Conservation (phyloP, 2,113 vertebrate species). For the Seriola aureovittata region DNA sequence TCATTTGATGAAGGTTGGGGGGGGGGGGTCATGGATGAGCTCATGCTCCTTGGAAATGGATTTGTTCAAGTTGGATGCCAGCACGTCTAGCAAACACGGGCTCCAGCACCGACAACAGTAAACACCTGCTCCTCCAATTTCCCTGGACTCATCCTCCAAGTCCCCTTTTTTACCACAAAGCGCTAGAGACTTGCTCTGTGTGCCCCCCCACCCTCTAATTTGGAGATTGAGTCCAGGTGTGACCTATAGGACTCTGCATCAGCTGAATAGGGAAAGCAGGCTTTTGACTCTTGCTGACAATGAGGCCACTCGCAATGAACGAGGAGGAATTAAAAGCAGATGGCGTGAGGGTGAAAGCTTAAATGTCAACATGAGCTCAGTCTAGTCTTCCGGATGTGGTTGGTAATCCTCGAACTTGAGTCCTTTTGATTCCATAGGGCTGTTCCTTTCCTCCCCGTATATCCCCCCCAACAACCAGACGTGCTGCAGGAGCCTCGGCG, state of each 20-base stretch:
- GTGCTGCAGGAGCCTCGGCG: slow-evolving; percentile 1
- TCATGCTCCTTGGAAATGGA: slow-evolving; percentile 58
- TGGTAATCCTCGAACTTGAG: slow-evolving; percentile 64
- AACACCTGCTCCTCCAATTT: slow-evolving; percentile 66
- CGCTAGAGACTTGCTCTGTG: slow-evolving; percentile 33
- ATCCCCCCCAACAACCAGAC: slow-evolving; percentile 44
- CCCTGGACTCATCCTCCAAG: slow-evolving; percentile 44
- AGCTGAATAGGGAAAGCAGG: slow-evolving; percentile 59
- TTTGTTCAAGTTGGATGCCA: slow-evolving; percentile 51
- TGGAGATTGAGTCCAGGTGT: slow-evolving; percentile 77
- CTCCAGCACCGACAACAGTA: slow-evolving; percentile 33
- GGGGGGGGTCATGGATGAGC: slow-evolving; percentile 45
- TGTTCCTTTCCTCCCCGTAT: slow-evolving; percentile 13
- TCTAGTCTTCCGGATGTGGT: slow-evolving; percentile 69
- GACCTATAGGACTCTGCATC: slow-evolving; percentile 45
- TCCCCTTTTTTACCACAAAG: slow-evolving; percentile 40
- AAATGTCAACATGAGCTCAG: slow-evolving; percentile 73
- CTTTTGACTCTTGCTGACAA: slow-evolving; percentile 47
- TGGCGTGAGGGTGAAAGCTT: slow-evolving; percentile 59
- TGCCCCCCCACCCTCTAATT: slow-evolving; percentile 49
- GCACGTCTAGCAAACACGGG: slow-evolving; percentile 19
- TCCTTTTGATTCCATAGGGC: slow-evolving; percentile 57
- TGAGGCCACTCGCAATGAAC: slow-evolving; percentile 51
- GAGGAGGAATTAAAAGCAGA: slow-evolving; percentile 74
- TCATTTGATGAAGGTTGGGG: slow-evolving; percentile 34